Base-by-base conservation (phyloP, 2,113 vertebrate species). In the Varanus komodoensis region DNA sequence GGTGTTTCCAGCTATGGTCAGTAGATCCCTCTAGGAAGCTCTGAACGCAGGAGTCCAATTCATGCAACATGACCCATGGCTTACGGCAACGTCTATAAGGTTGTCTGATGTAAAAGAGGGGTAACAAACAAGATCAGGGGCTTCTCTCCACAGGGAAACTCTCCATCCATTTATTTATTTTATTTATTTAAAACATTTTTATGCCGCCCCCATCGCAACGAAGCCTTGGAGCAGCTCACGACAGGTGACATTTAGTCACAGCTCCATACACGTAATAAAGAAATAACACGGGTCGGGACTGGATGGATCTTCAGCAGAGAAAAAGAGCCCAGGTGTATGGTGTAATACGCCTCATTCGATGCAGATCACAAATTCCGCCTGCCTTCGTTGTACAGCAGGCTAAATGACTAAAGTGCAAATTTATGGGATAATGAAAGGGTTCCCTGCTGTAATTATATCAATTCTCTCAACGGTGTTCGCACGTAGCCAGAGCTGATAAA, bases 391-490 rank as follows among this genome's bases (percentile, higher is more conserved):
- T 92, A 79, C 91, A 0, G 3, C 11, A 93, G 29, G 87, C 69
- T 95, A 67, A 95, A 75, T 87, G 92, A 84, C 82, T 69, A 1
- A 34, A 93, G 64, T 61, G 86, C 73, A 19, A 92, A 92, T 93
- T 95, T 80, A 92, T 71, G 61, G 89, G 74, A 73, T 89, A 86
- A 87, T 68, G 75, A 89, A 61, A n/a, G 64, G 8, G 21, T 93
- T 88, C 88, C 90, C 93, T 90, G 89, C 94, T 93, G 87, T 83
- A 96, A 95, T 95, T 95, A 92, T 38, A 74, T 90, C 84, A 80
- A 94, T 68, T 68, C 5, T 93, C 93, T 92, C 95, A 29, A 27
- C 84, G 71, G 71, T 14, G 44, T 89, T 91, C 89, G 82, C 90
- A 89, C 87, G 78, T 19, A 93, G 93, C 87, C 93, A 82, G 88